Percentiles rank a stretch among this genome's conserved stretches.
Conservation (phyloP, 2,888 invertebrate genomes). For the Odontocolon sp. region DNA sequence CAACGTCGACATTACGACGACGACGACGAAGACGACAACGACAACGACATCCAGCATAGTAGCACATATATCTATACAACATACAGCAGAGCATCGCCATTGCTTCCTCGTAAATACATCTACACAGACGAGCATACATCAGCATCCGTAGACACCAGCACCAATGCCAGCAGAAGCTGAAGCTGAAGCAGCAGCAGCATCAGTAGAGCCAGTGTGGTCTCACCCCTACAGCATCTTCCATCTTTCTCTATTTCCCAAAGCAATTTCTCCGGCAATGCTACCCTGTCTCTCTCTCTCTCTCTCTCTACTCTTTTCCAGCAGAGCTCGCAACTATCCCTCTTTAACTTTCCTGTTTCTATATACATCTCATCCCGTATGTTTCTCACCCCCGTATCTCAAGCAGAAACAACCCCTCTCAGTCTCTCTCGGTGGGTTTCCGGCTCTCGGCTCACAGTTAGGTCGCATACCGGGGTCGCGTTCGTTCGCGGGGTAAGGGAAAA, state of each 20-base stretch:
- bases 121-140: too few species aligned
- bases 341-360: constrained; percentile 38
- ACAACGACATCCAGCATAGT: constrained; percentile 17
- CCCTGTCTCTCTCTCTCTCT: constrained; percentile 24
- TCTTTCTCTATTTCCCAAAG: constrained; percentile 43
- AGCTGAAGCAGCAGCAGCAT: background rate
- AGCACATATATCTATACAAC: too few species aligned
- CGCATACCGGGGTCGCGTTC: constrained; percentile 27
- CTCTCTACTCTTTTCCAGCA: constrained; percentile 7
- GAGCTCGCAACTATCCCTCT: constrained; percentile 2
- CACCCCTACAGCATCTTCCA: constrained; percentile 6
- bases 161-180: background rate
- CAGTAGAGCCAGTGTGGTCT: constrained; percentile 17
- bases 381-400: constrained; percentile 19
- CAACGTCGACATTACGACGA: constrained; percentile 3
- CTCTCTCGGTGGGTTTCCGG: constrained; percentile 30
- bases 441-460: constrained; percentile 55
- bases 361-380: constrained; percentile 41
- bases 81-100: constrained; percentile 8
- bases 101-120: too few species aligned
- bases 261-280: constrained; percentile 22
- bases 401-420: background rate
- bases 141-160: constrained; percentile 4
- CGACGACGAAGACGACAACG: background rate
- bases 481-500: constrained; percentile 66